These are phyloP conservation scores for Atta cephalotes DNA, from an alignment of 1,140 invertebrate species.

Conservation along the genomic window DNA sequence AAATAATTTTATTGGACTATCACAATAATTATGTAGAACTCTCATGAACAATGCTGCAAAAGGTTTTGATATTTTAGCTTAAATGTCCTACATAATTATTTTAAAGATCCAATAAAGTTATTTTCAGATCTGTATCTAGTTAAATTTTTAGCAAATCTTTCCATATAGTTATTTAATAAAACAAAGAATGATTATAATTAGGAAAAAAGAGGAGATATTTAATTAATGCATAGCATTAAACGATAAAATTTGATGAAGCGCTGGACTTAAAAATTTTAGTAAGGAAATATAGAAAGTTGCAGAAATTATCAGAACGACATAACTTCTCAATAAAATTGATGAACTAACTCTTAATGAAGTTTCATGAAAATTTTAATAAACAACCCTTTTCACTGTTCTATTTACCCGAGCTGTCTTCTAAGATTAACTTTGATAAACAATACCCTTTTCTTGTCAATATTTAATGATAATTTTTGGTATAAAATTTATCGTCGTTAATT, in stretches of 20 bases:
- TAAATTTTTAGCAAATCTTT: too few species aligned
- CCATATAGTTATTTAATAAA: background rate
- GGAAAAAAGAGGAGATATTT: background rate
- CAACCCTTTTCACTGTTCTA: constrained; percentile 20
- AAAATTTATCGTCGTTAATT: constrained; percentile 59
- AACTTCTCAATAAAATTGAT: constrained; percentile 34
- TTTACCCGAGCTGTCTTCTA: background rate
- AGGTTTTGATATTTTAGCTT: too few species aligned
- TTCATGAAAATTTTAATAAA: constrained; percentile 47
- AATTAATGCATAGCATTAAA: background rate
- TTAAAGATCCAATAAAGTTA: too few species aligned
- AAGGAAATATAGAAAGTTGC: background rate
- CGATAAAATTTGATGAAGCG: background rate
- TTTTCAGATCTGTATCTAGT: too few species aligned
- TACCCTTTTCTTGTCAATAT: constrained; percentile 16
- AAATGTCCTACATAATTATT: too few species aligned
- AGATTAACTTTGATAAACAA: constrained; percentile 28
- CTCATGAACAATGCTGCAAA: too few species aligned
- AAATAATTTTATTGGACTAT: too few species aligned
- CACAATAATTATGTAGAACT: too few species aligned
- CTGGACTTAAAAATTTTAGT: constrained; percentile 3
- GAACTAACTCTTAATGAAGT: background rate
- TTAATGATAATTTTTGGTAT: constrained; percentile 18
- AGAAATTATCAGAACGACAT: background rate
- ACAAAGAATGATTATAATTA: background rate